A percentile compares a stretch with the other conserved stretches of the same genome.
These are phyloP conservation scores for Notamacropus eugenii DNA, from an alignment of 2,797 vertebrate genomes.

Conservation along the genomic window DNA sequence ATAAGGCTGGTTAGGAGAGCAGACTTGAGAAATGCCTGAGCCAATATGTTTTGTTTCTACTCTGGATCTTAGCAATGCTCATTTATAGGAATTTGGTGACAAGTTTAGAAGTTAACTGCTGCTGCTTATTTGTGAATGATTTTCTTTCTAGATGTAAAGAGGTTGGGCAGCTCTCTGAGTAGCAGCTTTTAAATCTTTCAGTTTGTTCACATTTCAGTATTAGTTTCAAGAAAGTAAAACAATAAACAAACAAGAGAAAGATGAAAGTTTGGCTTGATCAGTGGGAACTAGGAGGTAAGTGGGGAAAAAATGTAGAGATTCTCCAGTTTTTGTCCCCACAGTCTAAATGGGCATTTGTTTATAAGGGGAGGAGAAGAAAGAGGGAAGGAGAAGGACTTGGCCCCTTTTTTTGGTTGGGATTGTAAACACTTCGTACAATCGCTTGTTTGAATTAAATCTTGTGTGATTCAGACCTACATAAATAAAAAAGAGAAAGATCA, in stretches of 20 bases:
- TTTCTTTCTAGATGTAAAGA: constrained; percentile 47
- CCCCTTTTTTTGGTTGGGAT: neutral
- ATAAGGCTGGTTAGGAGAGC: neutral
- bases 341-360: neutral
- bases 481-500: neutral
- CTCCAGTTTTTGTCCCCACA: neutral
- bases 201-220: constrained; percentile 41
- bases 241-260: neutral
- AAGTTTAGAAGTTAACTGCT: neutral
- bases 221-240: constrained; percentile 14
- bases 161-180: neutral
- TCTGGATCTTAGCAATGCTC: neutral
- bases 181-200: constrained; percentile 10
- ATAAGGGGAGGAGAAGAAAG: neutral
- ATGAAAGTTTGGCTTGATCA: neutral
- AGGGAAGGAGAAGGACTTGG: neutral
- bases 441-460: constrained; percentile 9
- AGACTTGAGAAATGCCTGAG: neutral
- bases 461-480: constrained; percentile 7
- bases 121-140: constrained; percentile 35
- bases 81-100: neutral
- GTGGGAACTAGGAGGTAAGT: neutral
- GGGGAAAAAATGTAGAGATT: neutral
- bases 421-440: constrained; percentile 6
- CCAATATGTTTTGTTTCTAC: neutral